phyloP scores from a whole-genome alignment of 2,888 invertebrate genomes.

The Theretra japonica region DNA sequence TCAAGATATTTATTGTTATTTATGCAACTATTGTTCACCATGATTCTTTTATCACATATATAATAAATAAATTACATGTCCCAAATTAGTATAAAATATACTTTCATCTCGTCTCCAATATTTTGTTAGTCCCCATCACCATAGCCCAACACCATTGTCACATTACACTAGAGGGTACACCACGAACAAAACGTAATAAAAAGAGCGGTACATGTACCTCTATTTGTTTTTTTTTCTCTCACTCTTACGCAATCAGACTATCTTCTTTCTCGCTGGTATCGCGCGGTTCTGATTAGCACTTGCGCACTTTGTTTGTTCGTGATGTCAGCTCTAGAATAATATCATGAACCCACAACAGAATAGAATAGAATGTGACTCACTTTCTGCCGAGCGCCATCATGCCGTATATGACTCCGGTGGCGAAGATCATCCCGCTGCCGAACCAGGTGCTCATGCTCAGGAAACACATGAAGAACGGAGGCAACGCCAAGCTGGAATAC shows the following conservation, averaged over 20 bases:
- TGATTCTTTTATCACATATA: too few relatives aligned
- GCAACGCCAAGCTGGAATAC: constrained; percentile 88
- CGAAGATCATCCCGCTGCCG: constrained; percentile 95
- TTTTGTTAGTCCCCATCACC: constrained; percentile 21
- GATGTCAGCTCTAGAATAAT: too few relatives aligned
- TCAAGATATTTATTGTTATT: too few relatives aligned
- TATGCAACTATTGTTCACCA: too few relatives aligned
- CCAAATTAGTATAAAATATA: background rate
- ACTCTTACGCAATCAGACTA: too few relatives aligned
- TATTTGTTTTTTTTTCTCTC: too few relatives aligned
- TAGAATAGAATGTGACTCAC: constrained; percentile 86
- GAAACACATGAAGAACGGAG: constrained; percentile 91
- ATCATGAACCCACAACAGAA: background rate
- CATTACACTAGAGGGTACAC: too few relatives aligned
- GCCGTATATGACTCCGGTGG: constrained; percentile 95
- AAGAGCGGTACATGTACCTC: too few relatives aligned
- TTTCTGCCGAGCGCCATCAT: constrained; percentile 98
- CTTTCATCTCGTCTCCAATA: background rate
- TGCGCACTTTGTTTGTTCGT: too few relatives aligned
- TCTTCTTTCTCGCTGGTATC: too few relatives aligned
- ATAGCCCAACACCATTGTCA: background rate
- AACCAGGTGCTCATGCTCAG: constrained; percentile 89
- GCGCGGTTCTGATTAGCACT: too few relatives aligned
- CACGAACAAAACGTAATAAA: too few relatives aligned
- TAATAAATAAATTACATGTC: background rate